Evolutionary conservation across 2,113 vertebrate species (phyloP).

Genomic region (Xenopus tropicalis): DNA sequence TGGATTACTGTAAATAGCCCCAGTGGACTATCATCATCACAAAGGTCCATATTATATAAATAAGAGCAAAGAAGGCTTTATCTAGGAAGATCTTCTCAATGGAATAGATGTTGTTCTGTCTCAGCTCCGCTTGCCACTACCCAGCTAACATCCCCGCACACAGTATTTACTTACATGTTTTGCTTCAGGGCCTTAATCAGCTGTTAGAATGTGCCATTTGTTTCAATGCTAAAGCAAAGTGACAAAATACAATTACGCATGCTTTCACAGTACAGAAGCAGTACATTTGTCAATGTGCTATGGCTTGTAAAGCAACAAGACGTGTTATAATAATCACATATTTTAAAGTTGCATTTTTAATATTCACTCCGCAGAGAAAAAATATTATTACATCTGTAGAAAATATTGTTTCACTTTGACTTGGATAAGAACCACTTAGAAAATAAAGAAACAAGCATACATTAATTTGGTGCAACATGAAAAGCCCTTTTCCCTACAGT

Average conservation of each 20-base stretch:
- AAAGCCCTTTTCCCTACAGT: no score
- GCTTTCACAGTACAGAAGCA: not conserved
- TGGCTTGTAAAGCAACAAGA: not conserved
- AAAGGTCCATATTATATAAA: slow-evolving; percentile 31
- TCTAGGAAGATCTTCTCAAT: slow-evolving; percentile 1
- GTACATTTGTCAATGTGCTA: slow-evolving; percentile 8
- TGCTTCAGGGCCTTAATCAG: slow-evolving; percentile 21
- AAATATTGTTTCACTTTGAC: not conserved
- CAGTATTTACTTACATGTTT: slow-evolving; percentile 16
- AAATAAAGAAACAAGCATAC: no score
- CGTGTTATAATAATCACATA: not conserved
- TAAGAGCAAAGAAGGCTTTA: slow-evolving; percentile 14
- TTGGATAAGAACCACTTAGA: no score
- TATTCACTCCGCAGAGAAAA: not conserved
- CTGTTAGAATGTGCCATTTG: slow-evolving; percentile 9
- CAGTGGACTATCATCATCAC: slow-evolving; percentile 34
- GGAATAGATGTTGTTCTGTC: slow-evolving; percentile 18
- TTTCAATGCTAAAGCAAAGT: slow-evolving; percentile 12
- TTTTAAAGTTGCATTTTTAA: not conserved
- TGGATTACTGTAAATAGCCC: slow-evolving; percentile 34
- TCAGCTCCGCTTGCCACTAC: slow-evolving; percentile 1
- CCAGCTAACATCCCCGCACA: slow-evolving; percentile 25
- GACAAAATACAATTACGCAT: slow-evolving; percentile 13
- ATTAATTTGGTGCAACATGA: no score
- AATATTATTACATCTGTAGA: no score